Percentiles rank a stretch among this genome's conserved stretches.
These are phyloP conservation scores for Monochamus saltuarius DNA, from an alignment of 1,140 invertebrate species.

Conservation along the genomic window DNA sequence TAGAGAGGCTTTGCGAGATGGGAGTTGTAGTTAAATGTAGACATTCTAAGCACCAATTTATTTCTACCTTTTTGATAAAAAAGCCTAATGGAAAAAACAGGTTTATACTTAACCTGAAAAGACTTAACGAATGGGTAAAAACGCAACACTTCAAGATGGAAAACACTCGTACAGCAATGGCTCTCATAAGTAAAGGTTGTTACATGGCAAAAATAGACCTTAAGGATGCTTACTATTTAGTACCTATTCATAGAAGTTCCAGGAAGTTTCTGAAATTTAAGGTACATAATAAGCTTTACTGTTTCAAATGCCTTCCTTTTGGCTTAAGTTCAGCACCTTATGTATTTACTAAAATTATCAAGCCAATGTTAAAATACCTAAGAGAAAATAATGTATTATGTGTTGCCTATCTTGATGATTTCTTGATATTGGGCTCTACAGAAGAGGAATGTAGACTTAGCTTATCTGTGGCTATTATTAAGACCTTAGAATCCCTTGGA, in stretches of 20 bases:
- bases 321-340: slow-evolving; percentile 24
- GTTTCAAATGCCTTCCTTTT: slow-evolving; percentile 34
- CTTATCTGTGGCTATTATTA: slow-evolving; percentile 1
- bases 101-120: no score
- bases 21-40: slow-evolving; percentile 5
- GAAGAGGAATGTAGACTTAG: background rate
- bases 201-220: slow-evolving; percentile 40
- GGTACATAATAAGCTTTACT: slow-evolving; percentile 30
- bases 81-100: slow-evolving; percentile 37
- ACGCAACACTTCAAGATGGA: slow-evolving; percentile 37
- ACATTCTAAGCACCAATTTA: slow-evolving; percentile 28
- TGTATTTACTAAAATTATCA: slow-evolving; percentile 32
- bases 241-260: slow-evolving; percentile 11
- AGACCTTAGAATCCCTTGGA: slow-evolving; percentile 10
- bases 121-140: no score
- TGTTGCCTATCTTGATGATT: slow-evolving; percentile 29
- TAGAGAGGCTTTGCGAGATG: background rate
- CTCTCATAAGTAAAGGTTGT: slow-evolving; percentile 26
- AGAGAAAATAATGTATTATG: slow-evolving; percentile 12
- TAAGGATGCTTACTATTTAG: slow-evolving; percentile 40
- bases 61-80: slow-evolving; percentile 36
- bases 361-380: slow-evolving; percentile 19
- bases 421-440: slow-evolving; percentile 15
- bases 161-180: slow-evolving; percentile 7
- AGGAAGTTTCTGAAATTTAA: slow-evolving; percentile 35